Conservation (phyloP, 2,113 vertebrate genomes). For the Dipodomys stephensi region DNA sequence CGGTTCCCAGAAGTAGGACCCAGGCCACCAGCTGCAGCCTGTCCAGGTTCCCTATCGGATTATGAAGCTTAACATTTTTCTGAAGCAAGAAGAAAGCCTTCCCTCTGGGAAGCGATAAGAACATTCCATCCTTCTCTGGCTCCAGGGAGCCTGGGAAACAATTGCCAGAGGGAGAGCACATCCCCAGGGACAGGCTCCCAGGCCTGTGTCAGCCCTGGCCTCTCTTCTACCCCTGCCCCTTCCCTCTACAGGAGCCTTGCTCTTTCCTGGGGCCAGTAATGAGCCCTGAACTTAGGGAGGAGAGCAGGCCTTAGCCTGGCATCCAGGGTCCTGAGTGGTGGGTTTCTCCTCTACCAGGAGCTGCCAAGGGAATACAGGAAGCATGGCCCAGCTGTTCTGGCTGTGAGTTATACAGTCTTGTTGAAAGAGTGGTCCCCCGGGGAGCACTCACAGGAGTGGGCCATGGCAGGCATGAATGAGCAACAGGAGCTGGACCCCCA, state of each 20-base stretch:
- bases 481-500: not conserved
- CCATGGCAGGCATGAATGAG: too few species aligned
- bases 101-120: slow-evolving; percentile 69
- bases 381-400: not conserved
- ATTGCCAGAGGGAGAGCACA: slow-evolving; percentile 60
- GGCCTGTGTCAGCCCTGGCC: slow-evolving; percentile 32
- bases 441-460: not conserved
- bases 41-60: slow-evolving; percentile 62
- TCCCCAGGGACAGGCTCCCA: slow-evolving; percentile 63
- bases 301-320: not conserved
- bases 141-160: slow-evolving; percentile 81
- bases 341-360: not conserved
- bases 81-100: slow-evolving; percentile 74
- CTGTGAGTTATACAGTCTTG: not conserved
- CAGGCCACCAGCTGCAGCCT: slow-evolving; percentile 59
- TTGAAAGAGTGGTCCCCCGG: not conserved
- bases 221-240: not conserved
- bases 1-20: slow-evolving; percentile 61
- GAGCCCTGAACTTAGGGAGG: not conserved
- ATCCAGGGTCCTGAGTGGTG: fast-evolving
- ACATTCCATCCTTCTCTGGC: slow-evolving; percentile 75
- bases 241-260: not conserved
- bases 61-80: slow-evolving; percentile 74
- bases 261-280: not conserved
- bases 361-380: not conserved